phyloP scores from a whole-genome alignment of 2,797 vertebrate genomes.

The Lepidocolaptes lacrymiger region DNA sequence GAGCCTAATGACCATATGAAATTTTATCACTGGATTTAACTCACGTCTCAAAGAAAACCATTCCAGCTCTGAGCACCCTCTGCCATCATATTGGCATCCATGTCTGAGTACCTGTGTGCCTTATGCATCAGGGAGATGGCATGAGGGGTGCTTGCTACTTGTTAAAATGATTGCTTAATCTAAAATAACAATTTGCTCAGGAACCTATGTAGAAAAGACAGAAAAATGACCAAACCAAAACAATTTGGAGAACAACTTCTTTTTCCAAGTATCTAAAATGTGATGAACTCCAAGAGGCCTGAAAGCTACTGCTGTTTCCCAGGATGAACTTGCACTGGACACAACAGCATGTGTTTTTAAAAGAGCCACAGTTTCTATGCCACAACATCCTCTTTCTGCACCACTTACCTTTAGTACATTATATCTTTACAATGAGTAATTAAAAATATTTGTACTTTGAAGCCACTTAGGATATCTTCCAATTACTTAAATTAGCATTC shows the following conservation, averaged over 20 bases:
- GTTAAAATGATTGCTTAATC: not conserved
- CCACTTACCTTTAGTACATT: not conserved
- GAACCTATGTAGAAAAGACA: not conserved
- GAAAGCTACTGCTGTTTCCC: not conserved
- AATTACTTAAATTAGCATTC: conserved; percentile 56
- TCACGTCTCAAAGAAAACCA: not conserved
- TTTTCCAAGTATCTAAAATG: not conserved
- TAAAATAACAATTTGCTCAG: not conserved
- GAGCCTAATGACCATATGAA: not conserved
- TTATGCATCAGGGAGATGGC: not conserved
- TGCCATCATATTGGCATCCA: not conserved
- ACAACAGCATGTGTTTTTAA: not conserved
- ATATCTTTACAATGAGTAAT: conserved; percentile 25
- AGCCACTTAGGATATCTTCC: conserved; percentile 39
- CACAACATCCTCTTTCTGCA: not conserved
- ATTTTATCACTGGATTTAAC: not conserved
- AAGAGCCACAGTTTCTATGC: not conserved
- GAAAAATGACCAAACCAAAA: not conserved
- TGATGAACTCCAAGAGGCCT: not conserved
- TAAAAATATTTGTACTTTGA: conserved; percentile 60
- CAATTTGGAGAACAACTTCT: not conserved
- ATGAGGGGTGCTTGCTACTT: not conserved
- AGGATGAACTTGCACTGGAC: not conserved
- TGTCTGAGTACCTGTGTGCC: not conserved
- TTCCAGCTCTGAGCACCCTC: not conserved